Percentiles rank a stretch among this genome's conserved stretches.
phyloP scores from a whole-genome alignment of 2,888 invertebrate genomes.

The Pachymerium ferrugineum region DNA sequence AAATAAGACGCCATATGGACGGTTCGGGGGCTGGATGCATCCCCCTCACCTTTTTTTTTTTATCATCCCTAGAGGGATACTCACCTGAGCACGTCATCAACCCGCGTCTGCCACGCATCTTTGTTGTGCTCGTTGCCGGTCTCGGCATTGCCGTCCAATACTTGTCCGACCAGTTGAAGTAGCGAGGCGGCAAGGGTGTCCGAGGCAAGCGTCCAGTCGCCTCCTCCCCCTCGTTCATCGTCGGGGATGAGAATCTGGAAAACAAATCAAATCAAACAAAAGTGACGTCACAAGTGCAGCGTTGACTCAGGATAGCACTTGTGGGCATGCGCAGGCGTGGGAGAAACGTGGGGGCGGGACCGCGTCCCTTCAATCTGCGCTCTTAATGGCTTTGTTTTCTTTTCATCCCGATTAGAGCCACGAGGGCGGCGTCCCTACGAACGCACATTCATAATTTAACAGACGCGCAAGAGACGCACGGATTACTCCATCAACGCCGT shows the following conservation, averaged over 20 bases:
- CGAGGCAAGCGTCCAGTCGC: slow-evolving; percentile 43
- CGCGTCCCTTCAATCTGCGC: slow-evolving; percentile 21
- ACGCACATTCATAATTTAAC: slow-evolving; percentile 25
- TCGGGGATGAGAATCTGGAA: slow-evolving; percentile 45
- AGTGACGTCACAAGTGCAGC: slow-evolving; percentile 15
- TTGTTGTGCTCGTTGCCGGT: not conserved
- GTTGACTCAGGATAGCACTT: not conserved
- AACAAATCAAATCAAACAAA: slow-evolving; percentile 28
- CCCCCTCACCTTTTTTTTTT: not conserved
- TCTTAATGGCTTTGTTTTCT: slow-evolving; percentile 27
- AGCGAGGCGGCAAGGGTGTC: slow-evolving; percentile 45
- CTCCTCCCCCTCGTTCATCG: slow-evolving; percentile 37
- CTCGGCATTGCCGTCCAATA: slow-evolving; percentile 1
- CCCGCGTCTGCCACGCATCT: slow-evolving; percentile 29
- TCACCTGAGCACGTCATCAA: slow-evolving; percentile 48
- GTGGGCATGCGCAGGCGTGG: slow-evolving; percentile 29
- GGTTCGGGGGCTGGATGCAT: not conserved
- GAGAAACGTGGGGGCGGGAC: slow-evolving; percentile 17
- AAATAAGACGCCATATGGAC: slow-evolving; percentile 23
- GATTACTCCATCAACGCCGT: slow-evolving; percentile 1
- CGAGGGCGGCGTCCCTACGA: slow-evolving; percentile 22
- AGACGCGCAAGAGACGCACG: slow-evolving; percentile 6
- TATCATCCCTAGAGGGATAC: slow-evolving; percentile 28
- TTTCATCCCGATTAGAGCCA: slow-evolving; percentile 22
- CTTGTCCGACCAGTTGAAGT: slow-evolving; percentile 29